phyloP scores from a whole-genome alignment of 2,113 vertebrate genomes.

The Euleptes europaea region DNA sequence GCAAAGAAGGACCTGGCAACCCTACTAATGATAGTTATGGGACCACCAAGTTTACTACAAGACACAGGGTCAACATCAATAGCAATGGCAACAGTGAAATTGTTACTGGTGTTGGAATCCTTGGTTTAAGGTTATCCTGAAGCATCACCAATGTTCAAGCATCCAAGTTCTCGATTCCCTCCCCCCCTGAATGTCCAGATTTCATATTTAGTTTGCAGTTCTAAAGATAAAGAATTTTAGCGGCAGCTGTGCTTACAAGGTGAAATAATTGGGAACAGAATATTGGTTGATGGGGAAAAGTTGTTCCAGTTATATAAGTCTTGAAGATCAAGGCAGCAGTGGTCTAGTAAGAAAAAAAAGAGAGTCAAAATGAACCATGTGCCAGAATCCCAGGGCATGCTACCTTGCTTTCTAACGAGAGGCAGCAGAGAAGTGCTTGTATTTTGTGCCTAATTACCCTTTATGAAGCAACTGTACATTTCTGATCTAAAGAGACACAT shows the following conservation, averaged over 20 bases:
- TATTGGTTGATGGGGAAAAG: conserved; percentile 16
- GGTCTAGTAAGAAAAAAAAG: background rate
- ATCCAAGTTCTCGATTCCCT: background rate
- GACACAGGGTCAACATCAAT: too few species aligned
- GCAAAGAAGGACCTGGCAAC: too few species aligned
- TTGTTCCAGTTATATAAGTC: conserved; percentile 2
- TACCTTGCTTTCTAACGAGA: conserved; percentile 15
- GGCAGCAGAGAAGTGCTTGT: background rate
- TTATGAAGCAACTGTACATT: conserved; percentile 37
- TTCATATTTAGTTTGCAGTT: background rate
- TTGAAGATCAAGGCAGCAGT: conserved; percentile 6
- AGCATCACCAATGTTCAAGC: background rate
- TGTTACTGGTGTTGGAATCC: too few species aligned
- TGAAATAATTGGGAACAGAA: conserved; percentile 17
- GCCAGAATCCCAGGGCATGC: background rate
- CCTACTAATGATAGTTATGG: too few species aligned
- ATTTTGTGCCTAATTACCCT: conserved; percentile 38
- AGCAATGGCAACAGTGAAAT: too few species aligned
- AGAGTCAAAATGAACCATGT: background rate
- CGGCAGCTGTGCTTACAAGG: conserved; percentile 22
- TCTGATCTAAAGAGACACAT: conserved; percentile 62
- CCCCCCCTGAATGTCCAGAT: too few species aligned
- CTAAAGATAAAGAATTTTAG: background rate
- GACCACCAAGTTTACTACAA: too few species aligned
- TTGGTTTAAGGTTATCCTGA: background rate